Conservation (phyloP, 1,140 invertebrate genomes). For the Danaus melanippus region DNA sequence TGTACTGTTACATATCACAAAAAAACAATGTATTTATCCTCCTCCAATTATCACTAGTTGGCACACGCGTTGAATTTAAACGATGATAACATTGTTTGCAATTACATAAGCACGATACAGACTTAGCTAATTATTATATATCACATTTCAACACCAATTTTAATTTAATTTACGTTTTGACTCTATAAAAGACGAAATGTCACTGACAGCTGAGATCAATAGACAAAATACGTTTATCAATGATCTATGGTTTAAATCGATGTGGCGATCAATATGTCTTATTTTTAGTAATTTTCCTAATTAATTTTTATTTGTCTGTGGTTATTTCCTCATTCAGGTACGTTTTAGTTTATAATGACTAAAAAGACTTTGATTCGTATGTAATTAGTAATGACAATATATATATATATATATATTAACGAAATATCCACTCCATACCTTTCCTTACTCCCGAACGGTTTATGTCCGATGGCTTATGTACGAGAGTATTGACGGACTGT, state of each 20-base stretch:
- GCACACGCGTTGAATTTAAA: conserved; percentile 2
- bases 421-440: conserved; percentile 22
- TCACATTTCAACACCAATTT: conserved; percentile 12
- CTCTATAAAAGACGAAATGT: conserved; percentile 49
- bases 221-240: conserved; percentile 35
- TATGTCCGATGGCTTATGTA: conserved; percentile 5
- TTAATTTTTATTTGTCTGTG: conserved; percentile 9
- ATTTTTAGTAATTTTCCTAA: not conserved
- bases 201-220: conserved; percentile 63
- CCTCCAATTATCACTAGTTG: conserved; percentile 6
- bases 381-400: no score
- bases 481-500: conserved; percentile 7
- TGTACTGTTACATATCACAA: conserved; percentile 22
- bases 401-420: no score
- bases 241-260: conserved; percentile 60
- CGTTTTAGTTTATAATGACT: no score
- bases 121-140: conserved; percentile 10
- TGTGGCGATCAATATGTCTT: conserved; percentile 39
- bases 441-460: conserved; percentile 22
- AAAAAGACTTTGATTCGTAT: no score
- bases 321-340: not conserved
- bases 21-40: conserved; percentile 19
- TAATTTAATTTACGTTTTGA: conserved; percentile 49
- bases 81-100: conserved; percentile 8
- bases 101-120: conserved; percentile 8